Conservation (phyloP, 2,797 vertebrate species). For the Manis pentadactyla region DNA sequence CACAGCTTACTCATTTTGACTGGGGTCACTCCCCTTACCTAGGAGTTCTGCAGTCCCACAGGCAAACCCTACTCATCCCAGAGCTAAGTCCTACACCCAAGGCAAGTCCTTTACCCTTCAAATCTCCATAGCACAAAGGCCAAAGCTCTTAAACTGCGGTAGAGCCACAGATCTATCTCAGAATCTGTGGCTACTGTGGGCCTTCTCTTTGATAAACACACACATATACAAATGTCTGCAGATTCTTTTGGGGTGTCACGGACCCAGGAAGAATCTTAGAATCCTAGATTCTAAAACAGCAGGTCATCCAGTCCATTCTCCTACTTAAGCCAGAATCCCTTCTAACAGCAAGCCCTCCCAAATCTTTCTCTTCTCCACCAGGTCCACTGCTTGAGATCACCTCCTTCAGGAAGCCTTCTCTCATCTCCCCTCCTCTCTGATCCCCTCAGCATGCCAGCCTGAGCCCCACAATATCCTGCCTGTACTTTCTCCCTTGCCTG, state of each 20-base stretch:
- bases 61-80: background rate
- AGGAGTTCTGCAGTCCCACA: background rate
- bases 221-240: background rate
- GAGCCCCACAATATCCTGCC: background rate
- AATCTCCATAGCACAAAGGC: background rate
- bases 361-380: background rate
- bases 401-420: constrained; percentile 39
- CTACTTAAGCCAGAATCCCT: background rate
- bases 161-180: background rate
- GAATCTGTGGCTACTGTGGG: background rate
- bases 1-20: background rate
- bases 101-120: background rate
- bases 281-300: background rate
- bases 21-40: background rate
- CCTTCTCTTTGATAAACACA: background rate
- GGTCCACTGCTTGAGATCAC: background rate
- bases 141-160: background rate
- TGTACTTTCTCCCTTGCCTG: background rate
- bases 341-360: background rate
- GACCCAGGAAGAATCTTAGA: background rate
- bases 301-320: background rate
- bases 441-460: background rate
- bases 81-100: background rate
- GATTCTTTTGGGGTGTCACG: background rate
- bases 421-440: background rate